phyloP scores from a whole-genome alignment of 2,113 vertebrate species.

The Xenopus tropicalis region UCB_Xtro_10.0 CM004443.2:174129001-174129500 shows the following conservation, averaged over 20 bases:
- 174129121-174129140: no score
- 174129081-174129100: no score
- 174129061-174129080: no score
- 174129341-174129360: slow-evolving; percentile 96
- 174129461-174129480: slow-evolving; percentile 82
- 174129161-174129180: no score
- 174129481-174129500: slow-evolving; percentile 68
- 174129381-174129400: slow-evolving; percentile 89
- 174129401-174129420: slow-evolving; percentile 92
- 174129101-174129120: no score
- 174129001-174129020: no score
- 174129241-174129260: slow-evolving; percentile 36
- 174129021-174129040: no score
- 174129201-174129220: no score
- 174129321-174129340: slow-evolving; percentile 96
- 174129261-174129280: slow-evolving; percentile 67
- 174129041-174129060: no score
- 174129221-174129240: neutral
- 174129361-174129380: slow-evolving; percentile 97
- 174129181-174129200: no score
- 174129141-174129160: no score
- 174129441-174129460: slow-evolving; percentile 88
- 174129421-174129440: slow-evolving; percentile 98
- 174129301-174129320: slow-evolving; percentile 93
- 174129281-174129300: slow-evolving; percentile 96